Percentiles rank a stretch among this genome's conserved stretches.
Conservation (phyloP, 2,113 vertebrate genomes). For the Alaudala cheleensis region DNA sequence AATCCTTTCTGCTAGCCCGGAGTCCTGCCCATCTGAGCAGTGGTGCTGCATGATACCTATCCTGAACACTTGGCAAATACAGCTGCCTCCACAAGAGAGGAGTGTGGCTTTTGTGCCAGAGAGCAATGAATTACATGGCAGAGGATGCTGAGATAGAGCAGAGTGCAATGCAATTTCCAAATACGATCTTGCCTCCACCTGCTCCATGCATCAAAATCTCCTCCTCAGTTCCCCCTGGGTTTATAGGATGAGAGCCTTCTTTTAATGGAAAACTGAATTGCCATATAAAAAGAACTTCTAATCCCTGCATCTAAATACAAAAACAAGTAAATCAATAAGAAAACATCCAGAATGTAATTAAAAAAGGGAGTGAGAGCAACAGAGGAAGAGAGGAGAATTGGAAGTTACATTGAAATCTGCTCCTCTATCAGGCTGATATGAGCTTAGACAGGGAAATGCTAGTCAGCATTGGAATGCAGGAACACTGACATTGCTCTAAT, state of each 20-base stretch:
- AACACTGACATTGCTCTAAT: background rate
- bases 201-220: conserved; percentile 17
- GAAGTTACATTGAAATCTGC: background rate
- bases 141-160: background rate
- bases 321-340: conserved; percentile 49
- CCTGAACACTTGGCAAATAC: background rate
- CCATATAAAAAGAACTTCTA: conserved; percentile 3
- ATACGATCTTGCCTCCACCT: background rate
- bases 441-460: background rate
- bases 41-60: fast-evolving
- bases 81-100: background rate
- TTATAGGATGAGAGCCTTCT: background rate
- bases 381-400: background rate
- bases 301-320: conserved; percentile 36
- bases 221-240: background rate
- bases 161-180: conserved; percentile 1
- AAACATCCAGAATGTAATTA: conserved; percentile 40
- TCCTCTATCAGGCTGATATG: background rate
- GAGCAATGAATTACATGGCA: background rate
- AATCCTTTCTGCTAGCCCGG: background rate
- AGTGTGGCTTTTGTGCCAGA: background rate
- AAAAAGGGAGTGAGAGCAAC: background rate
- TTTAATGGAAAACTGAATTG: conserved; percentile 40
- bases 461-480: background rate
- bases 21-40: background rate